Evolutionary conservation across 2,888 invertebrate species (phyloP), one percentile per base, ranked within the genome.

Genomic region (Pseudococcus longispinus): DNA sequence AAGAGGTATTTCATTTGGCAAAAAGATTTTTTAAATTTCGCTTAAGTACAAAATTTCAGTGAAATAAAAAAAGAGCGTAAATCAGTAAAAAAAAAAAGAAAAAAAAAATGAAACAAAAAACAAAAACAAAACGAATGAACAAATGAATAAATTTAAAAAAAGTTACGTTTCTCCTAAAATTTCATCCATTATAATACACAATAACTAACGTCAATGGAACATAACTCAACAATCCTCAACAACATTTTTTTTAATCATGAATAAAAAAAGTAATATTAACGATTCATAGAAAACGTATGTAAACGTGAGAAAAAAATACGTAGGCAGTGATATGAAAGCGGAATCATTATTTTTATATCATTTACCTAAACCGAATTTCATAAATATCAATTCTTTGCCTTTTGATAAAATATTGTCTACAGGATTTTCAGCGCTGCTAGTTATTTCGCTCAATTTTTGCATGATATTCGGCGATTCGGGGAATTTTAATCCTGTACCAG

Each of bases 351-450:
- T 84, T 84, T 84, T 51, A 55, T 46, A 44, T 89, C 89, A 89
- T 89, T 89, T 89, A 90, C 96, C 95, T 89, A 97, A 93, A 89
- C 97, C 97, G 91, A 97, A 97, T 92, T 96, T 96, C 95, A 97
- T 97, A 92, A 97, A 97, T 91, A 97, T 96, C 89, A 97, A 94
- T 92, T 97, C 97, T 92, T 97, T 97, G 90, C 97, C 97, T 92
- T 97, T 97, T 90, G 96, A 96, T 90, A 97, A 93, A 89, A 97
- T 96, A 91, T 96, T 96, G 90, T 96, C 96, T 88, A 96, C 96
- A 88, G 89, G 83, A 86, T 87, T 89, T 89, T 88, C 88, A 88
- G 85, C 82, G 23, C 74, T 86, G 23, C 85, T 89, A 89, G 96
- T 95, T 92, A 96, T 96, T 91, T 96, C 96, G 90, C 95, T 94